Evolutionary conservation across 1,140 invertebrate species (phyloP), one percentile per base, ranked within the genome.

Genomic region (Anoplolepis gracilipes): DNA sequence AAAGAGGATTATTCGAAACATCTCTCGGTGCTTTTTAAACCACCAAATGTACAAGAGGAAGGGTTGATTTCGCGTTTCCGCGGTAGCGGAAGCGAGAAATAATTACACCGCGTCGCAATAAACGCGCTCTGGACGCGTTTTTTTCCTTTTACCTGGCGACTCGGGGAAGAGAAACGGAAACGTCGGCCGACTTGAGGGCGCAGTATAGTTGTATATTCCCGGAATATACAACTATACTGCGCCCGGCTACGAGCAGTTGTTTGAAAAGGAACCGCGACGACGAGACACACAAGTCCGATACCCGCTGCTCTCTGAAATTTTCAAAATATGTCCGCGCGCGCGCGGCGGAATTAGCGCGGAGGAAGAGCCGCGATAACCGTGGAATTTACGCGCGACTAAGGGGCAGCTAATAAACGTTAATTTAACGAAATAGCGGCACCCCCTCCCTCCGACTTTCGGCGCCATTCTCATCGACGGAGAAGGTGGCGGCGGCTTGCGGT

Each of bases 351-450:
- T 87, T 90, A 89, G 78, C 85, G 79, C 59, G 70, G 42, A 42
- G 53, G 78, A 55, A 78, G 78, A 5, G 5, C 33, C 33, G 82
- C 81, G 91, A 90, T 91, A 92, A 90, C 84, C 76, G 77, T 64
- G 69, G 86, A 90, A 91, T 92, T 91, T 91, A 91, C 82, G 87
- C 62, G 67, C 70, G 76, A 70, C 73, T 84, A 73, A 88, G 84
- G 84, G 85, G 85, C 88, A 91, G 90, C 88, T 92, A 92, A 92
- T 92, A 92, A 92, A 90, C 91, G 87, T 92, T 92, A 89, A 91
- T 92, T 92, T 84, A 84, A 92, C 90, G 85, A 90, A 92, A 90
- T 81, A 88, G 84, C 57, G 75, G 30, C 57, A 10, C 53, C n/a
- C 46, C 78, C n/a, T n/a, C n/a, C n/a, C n/a, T n/a, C 49, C 67